Evolutionary conservation across 2,888 invertebrate genomes (phyloP).

Genomic region (Callosobruchus maculatus): DNA sequence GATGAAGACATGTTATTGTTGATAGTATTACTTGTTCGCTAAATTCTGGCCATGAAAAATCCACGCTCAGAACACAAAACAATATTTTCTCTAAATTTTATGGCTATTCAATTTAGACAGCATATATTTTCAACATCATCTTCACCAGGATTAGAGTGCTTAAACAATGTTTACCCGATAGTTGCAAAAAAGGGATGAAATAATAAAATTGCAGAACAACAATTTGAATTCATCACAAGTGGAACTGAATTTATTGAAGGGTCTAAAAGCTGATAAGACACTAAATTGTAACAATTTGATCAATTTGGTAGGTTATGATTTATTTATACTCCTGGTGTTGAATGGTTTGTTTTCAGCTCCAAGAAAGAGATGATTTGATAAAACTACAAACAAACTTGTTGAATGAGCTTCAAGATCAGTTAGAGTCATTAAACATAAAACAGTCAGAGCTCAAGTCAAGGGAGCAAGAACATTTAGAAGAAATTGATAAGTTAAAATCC

Average conservation of each 20-base stretch:
- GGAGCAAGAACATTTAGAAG: constrained; percentile 25
- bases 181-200: not conserved
- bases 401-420: constrained; percentile 29
- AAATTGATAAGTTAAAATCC: constrained; percentile 34
- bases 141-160: too few relatives aligned
- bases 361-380: constrained; percentile 31
- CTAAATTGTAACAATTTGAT: not conserved
- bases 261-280: not conserved
- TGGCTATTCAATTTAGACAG: too few relatives aligned
- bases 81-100: too few relatives aligned
- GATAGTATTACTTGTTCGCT: too few relatives aligned
- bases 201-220: constrained; percentile 3
- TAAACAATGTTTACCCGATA: not conserved
- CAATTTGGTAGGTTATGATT: not conserved
- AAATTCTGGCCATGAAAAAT: too few relatives aligned
- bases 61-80: too few relatives aligned
- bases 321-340: not conserved
- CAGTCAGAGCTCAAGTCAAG: constrained; percentile 26
- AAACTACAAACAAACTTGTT: constrained; percentile 29
- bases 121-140: too few relatives aligned
- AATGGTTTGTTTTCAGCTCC: constrained; percentile 11
- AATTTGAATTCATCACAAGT: not conserved
- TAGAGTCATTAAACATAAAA: constrained; percentile 24
- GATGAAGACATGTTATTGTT: too few relatives aligned
- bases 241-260: not conserved